phyloP scores from a whole-genome alignment of 2,888 invertebrate species.

The Mythimna albipuncta region DNA sequence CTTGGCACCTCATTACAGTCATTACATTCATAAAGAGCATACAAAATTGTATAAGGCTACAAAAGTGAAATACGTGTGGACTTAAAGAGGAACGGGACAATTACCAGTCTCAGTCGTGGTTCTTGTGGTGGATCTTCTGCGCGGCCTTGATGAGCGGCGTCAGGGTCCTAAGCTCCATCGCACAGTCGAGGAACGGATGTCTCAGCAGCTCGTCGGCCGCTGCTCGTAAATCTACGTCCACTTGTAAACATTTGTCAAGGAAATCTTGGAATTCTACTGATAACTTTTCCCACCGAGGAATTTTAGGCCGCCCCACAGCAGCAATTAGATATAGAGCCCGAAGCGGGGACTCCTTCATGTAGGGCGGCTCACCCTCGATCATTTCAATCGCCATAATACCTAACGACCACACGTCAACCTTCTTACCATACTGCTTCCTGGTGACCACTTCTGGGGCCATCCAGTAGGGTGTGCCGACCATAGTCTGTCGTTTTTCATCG shows the following conservation, averaged over 20 bases:
- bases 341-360: constrained; percentile 98
- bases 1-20: constrained; percentile 76
- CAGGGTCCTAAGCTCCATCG: constrained; percentile 95
- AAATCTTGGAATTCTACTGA: constrained; percentile 95
- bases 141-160: constrained; percentile 98
- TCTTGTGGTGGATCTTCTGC: constrained; percentile 95
- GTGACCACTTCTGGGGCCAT: constrained; percentile 99
- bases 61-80: constrained; percentile 73
- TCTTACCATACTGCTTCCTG: constrained; percentile 97
- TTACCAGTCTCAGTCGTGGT: constrained; percentile 82
- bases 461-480: constrained; percentile 99
- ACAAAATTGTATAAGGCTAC: constrained; percentile 79
- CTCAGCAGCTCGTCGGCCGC: constrained; percentile 94
- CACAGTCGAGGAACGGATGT: constrained; percentile 95
- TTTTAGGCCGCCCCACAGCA: constrained; percentile 97
- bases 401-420: constrained; percentile 98
- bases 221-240: constrained; percentile 95
- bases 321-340: constrained; percentile 98
- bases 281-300: constrained; percentile 95
- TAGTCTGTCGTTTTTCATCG: constrained; percentile 98
- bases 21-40: constrained; percentile 68
- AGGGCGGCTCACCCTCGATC: constrained; percentile 99
- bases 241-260: constrained; percentile 96
- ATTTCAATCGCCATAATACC: constrained; percentile 99
- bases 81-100: constrained; percentile 74